phyloP scores from a whole-genome alignment of 1,140 invertebrate genomes.

The Rhagoletis zephyria region DNA sequence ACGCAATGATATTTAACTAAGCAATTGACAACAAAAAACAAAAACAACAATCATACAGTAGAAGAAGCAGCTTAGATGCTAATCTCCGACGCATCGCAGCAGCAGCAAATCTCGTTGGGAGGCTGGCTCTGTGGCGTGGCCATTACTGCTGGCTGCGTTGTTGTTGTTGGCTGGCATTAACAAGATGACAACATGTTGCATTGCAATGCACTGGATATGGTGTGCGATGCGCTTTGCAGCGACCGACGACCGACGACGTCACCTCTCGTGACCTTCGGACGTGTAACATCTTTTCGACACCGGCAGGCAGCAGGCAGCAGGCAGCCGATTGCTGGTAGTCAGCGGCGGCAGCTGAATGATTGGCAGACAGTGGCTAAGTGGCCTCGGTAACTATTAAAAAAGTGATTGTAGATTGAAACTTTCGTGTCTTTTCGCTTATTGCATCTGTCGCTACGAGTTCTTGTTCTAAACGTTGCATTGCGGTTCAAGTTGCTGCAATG shows the following conservation, averaged over 20 bases:
- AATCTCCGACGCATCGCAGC: background rate
- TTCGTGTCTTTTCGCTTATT: background rate
- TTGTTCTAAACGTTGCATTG: background rate
- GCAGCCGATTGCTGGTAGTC: background rate
- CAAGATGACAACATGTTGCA: background rate
- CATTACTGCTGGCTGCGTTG: background rate
- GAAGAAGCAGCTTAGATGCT: background rate
- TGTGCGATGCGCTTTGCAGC: background rate
- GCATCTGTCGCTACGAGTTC: conserved; percentile 1
- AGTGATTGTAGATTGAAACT: background rate
- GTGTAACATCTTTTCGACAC: background rate
- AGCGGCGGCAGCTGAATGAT: background rate
- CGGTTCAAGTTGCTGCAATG: background rate
- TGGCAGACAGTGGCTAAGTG: background rate
- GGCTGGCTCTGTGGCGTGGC: background rate
- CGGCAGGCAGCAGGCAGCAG: no score
- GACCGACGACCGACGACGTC: background rate
- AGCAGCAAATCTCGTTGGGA: background rate
- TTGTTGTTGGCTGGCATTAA: background rate
- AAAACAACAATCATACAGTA: background rate
- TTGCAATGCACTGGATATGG: background rate
- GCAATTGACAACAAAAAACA: background rate
- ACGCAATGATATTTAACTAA: background rate
- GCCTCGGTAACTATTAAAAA: conserved; percentile 2
- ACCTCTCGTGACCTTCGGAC: conserved; percentile 3